Percentiles rank a stretch among this genome's conserved stretches.
phyloP scores from a whole-genome alignment of 2,113 vertebrate species.

The Periophthalmodon schlosseri region DNA sequence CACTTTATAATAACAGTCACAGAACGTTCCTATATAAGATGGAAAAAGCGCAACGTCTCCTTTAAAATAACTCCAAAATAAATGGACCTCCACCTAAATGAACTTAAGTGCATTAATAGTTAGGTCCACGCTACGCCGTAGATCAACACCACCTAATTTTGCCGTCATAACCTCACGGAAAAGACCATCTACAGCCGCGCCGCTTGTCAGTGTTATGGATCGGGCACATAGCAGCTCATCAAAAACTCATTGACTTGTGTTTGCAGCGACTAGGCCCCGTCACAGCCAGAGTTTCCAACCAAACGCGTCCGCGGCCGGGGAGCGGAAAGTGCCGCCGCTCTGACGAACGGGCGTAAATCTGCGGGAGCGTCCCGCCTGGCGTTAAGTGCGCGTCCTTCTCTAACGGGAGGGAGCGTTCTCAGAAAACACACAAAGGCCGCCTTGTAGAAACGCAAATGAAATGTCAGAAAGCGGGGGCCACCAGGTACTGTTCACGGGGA shows the following conservation, averaged over 20 bases:
- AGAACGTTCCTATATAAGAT: too few relatives aligned
- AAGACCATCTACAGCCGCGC: background rate
- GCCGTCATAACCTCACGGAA: slow-evolving; percentile 6
- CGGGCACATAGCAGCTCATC: slow-evolving; percentile 12
- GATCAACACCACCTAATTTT: slow-evolving; percentile 7
- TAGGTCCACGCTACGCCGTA: background rate
- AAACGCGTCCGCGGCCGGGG: slow-evolving; percentile 20
- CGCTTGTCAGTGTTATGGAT: slow-evolving; percentile 8
- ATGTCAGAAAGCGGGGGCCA: slow-evolving; percentile 41
- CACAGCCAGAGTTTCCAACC: slow-evolving; percentile 11
- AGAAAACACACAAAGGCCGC: slow-evolving; percentile 28
- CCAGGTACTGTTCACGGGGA: slow-evolving; percentile 31
- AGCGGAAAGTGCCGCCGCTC: slow-evolving; percentile 14
- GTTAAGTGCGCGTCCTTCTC: slow-evolving; percentile 16
- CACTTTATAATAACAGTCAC: too few relatives aligned
- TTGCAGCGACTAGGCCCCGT: background rate
- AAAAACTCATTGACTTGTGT: slow-evolving; percentile 7
- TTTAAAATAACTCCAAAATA: background rate
- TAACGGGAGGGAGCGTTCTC: slow-evolving; percentile 26
- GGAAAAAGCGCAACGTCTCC: too few relatives aligned
- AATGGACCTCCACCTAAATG: background rate
- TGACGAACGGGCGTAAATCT: slow-evolving; percentile 27
- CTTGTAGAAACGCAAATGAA: slow-evolving; percentile 34
- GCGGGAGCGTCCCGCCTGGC: slow-evolving; percentile 1
- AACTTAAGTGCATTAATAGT: slow-evolving; percentile 3